Percentiles rank a stretch among this genome's conserved stretches.
These are phyloP conservation scores for Phyllostomus discolor DNA, from an alignment of 2,113 vertebrate species.

Conservation along the genomic window DNA sequence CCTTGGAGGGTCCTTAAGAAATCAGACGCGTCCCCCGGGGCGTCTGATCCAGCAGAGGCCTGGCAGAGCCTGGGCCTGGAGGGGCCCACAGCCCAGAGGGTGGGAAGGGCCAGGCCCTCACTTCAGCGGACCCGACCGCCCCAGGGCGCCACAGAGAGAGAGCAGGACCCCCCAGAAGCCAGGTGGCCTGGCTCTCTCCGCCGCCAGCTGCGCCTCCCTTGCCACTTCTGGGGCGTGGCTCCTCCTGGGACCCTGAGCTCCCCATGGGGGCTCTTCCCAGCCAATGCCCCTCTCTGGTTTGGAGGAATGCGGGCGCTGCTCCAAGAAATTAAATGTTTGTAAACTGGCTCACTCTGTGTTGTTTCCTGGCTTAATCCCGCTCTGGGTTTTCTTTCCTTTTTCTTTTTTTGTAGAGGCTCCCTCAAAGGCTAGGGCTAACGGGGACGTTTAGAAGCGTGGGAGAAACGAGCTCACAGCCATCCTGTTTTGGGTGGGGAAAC, in stretches of 20 bases:
- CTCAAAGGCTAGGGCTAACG: neutral
- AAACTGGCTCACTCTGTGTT: neutral
- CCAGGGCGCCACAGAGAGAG: fast-evolving
- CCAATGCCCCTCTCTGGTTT: constrained; percentile 64
- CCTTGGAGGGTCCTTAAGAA: neutral
- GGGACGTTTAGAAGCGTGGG: neutral
- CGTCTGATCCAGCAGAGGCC: fast-evolving
- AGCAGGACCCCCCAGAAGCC: neutral
- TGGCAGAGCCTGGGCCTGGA: neutral
- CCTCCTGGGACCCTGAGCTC: neutral
- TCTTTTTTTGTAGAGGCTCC: neutral
- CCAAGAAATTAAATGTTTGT: constrained; percentile 66
- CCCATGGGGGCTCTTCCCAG: neutral
- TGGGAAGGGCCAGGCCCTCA: neutral
- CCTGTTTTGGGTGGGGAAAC: neutral
- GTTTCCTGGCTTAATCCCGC: constrained; percentile 52
- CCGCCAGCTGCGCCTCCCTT: neutral
- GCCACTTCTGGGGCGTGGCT: neutral
- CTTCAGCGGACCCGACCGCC: neutral
- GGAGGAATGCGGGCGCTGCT: constrained; percentile 51
- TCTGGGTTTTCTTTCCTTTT: neutral
- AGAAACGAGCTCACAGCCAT: neutral
- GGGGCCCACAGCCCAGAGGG: too few relatives aligned
- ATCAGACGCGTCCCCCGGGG: too few relatives aligned
- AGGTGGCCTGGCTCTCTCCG: neutral